These are phyloP conservation scores for Lutjanus erythropterus DNA, from an alignment of 2,113 vertebrate species.

Conservation along the genomic window DNA sequence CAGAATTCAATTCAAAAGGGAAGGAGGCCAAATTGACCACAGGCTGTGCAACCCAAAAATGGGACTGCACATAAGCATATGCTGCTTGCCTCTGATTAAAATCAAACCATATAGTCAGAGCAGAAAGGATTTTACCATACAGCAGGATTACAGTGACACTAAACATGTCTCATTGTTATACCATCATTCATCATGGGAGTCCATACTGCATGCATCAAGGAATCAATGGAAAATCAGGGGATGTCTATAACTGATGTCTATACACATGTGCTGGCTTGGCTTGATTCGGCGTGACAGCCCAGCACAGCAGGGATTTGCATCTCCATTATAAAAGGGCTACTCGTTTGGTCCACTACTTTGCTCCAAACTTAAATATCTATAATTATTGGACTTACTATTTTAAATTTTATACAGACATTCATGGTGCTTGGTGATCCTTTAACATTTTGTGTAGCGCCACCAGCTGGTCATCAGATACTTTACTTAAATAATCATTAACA, in stretches of 20 bases:
- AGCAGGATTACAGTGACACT: slow-evolving; percentile 22
- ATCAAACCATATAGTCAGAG: slow-evolving; percentile 43
- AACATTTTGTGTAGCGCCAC: background rate
- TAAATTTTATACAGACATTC: background rate
- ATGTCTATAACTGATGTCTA: background rate
- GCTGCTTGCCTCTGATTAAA: slow-evolving; percentile 44
- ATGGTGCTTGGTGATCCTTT: background rate
- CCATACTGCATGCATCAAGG: background rate
- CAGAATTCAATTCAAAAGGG: slow-evolving; percentile 41
- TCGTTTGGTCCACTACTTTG: slow-evolving; percentile 1
- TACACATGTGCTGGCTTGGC: slow-evolving; percentile 5
- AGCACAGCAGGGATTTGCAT: too few relatives aligned
- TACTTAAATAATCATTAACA: too few relatives aligned
- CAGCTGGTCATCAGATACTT: background rate
- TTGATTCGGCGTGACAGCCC: too few relatives aligned
- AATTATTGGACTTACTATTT: background rate
- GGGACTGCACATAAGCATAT: slow-evolving; percentile 22
- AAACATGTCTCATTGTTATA: slow-evolving; percentile 48
- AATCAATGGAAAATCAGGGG: slow-evolving; percentile 22
- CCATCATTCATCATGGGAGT: slow-evolving; percentile 23
- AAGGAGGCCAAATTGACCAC: slow-evolving; percentile 50
- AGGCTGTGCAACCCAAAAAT: slow-evolving; percentile 43
- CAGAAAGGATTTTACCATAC: slow-evolving; percentile 45
- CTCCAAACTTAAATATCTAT: background rate
- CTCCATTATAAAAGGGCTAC: too few relatives aligned